Percentiles rank a stretch among this genome's conserved stretches.
These are phyloP conservation scores for Salvelinus fontinalis DNA, from an alignment of 2,113 vertebrate species.

Conservation along the genomic window DNA sequence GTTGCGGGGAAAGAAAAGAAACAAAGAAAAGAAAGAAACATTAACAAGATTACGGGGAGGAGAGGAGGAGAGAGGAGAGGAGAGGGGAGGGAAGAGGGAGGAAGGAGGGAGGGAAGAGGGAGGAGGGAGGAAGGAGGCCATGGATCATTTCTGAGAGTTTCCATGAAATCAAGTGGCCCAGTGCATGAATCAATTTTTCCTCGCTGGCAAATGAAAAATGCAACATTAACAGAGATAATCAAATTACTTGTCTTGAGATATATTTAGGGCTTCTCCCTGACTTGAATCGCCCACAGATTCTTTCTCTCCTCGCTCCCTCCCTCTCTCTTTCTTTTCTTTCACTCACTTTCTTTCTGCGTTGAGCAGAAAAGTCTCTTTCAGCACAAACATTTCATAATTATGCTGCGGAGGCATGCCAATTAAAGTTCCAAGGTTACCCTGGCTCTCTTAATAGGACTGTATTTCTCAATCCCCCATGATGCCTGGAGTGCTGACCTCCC, in stretches of 20 bases:
- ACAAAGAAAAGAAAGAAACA: constrained; percentile 21
- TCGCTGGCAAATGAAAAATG: constrained; percentile 43
- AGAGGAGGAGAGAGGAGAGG: background rate
- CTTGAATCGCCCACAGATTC: constrained; percentile 20
- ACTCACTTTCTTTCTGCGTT: background rate
- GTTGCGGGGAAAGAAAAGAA: constrained; percentile 7
- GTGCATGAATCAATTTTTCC: constrained; percentile 53
- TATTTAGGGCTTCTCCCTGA: constrained; percentile 21
- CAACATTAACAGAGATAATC: constrained; percentile 52
- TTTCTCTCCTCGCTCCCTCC: background rate
- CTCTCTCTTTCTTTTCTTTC: background rate
- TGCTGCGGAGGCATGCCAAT: background rate
- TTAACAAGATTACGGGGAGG: constrained; percentile 42
- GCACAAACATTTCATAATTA: constrained; percentile 4
- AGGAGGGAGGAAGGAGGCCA: constrained; percentile 7
- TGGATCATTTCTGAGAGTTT: constrained; percentile 54
- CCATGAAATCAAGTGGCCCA: constrained; percentile 19
- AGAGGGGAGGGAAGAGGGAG: no score
- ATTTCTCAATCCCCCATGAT: background rate
- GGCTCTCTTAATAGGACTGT: background rate
- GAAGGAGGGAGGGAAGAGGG: no score
- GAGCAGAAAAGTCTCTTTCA: background rate
- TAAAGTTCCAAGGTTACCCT: background rate
- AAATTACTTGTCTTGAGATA: constrained; percentile 41
- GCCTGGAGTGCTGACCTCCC: background rate